These are phyloP conservation scores for Atrichornis clamosus DNA, from an alignment of 2,113 vertebrate genomes.

Conservation along the genomic window DNA sequence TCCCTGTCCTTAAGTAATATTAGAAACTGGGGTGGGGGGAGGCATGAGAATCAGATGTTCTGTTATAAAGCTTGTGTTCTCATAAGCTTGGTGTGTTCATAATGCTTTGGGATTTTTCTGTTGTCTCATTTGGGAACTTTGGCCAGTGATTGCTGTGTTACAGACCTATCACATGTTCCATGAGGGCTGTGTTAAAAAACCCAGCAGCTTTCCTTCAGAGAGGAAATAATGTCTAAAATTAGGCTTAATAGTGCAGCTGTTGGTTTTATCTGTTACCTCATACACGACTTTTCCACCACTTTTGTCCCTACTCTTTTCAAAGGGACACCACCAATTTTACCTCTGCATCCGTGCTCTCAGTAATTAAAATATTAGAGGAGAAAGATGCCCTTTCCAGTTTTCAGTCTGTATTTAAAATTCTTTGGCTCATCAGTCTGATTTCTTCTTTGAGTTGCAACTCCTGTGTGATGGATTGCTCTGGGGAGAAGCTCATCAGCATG, in stretches of 20 bases:
- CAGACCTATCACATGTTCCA: neutral
- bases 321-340: neutral
- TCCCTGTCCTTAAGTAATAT: neutral
- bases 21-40: neutral
- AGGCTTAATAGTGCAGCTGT: neutral
- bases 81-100: accelerated
- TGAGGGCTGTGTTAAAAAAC: neutral
- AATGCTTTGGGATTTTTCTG: neutral
- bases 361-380: neutral
- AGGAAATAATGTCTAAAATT: neutral
- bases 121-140: neutral
- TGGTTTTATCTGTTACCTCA: neutral
- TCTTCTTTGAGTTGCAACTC: neutral
- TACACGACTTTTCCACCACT: neutral
- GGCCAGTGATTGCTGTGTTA: neutral
- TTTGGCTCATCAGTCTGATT: neutral
- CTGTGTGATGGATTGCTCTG: constrained; percentile 5
- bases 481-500: constrained; percentile 4
- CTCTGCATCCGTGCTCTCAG: neutral
- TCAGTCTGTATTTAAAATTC: neutral
- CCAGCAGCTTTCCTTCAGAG: neutral
- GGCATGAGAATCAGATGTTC: neutral
- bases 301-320: neutral
- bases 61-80: neutral
- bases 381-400: neutral